These are phyloP conservation scores for Coecobrya sp. DNA, from an alignment of 2,888 invertebrate genomes.

Conservation along the genomic window DNA sequence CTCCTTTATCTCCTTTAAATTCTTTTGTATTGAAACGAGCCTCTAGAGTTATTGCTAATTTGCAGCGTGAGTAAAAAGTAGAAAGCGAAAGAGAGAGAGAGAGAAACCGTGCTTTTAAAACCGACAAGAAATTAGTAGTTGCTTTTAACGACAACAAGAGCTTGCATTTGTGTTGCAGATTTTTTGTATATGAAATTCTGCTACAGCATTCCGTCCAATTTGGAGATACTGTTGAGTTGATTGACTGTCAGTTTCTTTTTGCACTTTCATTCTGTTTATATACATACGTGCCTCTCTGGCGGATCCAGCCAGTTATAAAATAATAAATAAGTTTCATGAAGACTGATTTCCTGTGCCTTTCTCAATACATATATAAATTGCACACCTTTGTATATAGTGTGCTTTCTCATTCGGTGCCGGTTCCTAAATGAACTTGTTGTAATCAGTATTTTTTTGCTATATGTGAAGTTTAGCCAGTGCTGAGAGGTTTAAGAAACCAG, in stretches of 20 bases:
- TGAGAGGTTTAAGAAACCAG: not conserved
- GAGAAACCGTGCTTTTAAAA: not conserved
- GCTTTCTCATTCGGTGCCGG: not conserved
- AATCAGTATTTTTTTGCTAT: not conserved
- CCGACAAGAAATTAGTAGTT: slow-evolving; percentile 31
- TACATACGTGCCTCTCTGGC: not conserved
- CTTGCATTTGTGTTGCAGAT: not conserved
- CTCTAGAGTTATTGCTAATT: not conserved
- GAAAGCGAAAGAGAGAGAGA: no score
- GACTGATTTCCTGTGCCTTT: not conserved
- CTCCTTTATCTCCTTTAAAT: not conserved
- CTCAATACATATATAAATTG: not conserved
- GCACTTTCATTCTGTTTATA: not conserved
- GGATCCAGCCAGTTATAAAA: not conserved
- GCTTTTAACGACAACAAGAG: slow-evolving; percentile 36
- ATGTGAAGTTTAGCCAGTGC: slow-evolving; percentile 9
- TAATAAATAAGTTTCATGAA: slow-evolving; percentile 18
- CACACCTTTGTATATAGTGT: not conserved
- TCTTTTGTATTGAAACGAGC: not conserved
- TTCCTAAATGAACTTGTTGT: not conserved
- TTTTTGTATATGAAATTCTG: not conserved
- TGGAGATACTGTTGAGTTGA: not conserved
- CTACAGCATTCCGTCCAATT: slow-evolving; percentile 2
- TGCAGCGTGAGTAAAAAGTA: not conserved
- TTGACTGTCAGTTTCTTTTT: slow-evolving; percentile 19